Percentiles rank a stretch among this genome's conserved stretches.
phyloP scores from a whole-genome alignment of 2,888 invertebrate species.

The Dicycla oo region DNA sequence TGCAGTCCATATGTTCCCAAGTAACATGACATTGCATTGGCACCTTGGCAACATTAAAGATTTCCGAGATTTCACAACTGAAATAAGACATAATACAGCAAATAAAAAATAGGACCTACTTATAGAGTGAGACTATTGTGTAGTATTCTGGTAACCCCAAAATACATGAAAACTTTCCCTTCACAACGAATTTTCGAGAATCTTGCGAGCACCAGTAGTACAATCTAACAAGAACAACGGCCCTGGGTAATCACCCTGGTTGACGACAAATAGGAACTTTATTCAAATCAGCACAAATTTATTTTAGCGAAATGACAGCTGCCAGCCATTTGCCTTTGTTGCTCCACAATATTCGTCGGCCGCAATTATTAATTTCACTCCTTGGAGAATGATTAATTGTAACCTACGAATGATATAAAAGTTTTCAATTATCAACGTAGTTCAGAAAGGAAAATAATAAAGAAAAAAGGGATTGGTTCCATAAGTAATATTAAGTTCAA shows the following conservation, averaged over 20 bases:
- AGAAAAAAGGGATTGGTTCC: background rate
- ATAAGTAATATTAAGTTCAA: background rate
- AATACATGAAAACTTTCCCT: background rate
- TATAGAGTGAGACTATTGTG: background rate
- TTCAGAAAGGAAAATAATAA: background rate
- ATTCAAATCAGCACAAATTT: conserved; percentile 83
- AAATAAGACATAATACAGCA: background rate
- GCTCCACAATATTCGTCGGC: conserved; percentile 56
- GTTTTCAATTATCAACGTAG: conserved; percentile 21
- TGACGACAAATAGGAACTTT: conserved; percentile 82
- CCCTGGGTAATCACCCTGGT: conserved; percentile 74
- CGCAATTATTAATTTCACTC: conserved; percentile 62
- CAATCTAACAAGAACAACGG: conserved; percentile 58
- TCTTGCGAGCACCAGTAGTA: conserved; percentile 62
- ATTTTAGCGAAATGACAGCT: conserved; percentile 79
- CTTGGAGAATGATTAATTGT: conserved; percentile 59
- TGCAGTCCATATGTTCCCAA: background rate
- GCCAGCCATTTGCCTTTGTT: conserved; percentile 78
- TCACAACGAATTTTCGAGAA: conserved; percentile 9
- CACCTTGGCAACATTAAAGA: background rate
- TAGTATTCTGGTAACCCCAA: background rate
- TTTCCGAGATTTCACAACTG: background rate
- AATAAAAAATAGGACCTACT: background rate
- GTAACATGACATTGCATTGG: background rate
- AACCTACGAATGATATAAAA: conserved; percentile 36